Conservation (phyloP, 2,888 invertebrate species). For the Carpatolechia fugitivella region DNA sequence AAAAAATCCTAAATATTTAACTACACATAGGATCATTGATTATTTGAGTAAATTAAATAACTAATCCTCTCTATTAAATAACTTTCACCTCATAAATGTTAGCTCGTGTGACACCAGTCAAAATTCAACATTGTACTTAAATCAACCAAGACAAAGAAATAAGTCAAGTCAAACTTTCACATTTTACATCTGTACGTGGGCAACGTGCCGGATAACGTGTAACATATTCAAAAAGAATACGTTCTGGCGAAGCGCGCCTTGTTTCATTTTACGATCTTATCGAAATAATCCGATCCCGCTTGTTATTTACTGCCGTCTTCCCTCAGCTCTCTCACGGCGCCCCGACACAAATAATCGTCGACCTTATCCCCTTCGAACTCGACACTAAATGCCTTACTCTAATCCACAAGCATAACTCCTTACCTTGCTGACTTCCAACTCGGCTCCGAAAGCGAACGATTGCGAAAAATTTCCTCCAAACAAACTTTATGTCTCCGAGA, state of each 20-base stretch:
- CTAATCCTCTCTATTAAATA: too few relatives aligned
- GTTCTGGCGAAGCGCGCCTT: constrained; percentile 67
- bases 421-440: constrained; percentile 43
- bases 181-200: constrained; percentile 49
- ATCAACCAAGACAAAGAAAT: constrained; percentile 29
- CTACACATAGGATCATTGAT: too few relatives aligned
- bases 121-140: constrained; percentile 5
- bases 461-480: constrained; percentile 40
- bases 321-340: constrained; percentile 59
- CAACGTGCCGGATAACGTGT: constrained; percentile 52
- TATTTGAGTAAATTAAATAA: too few relatives aligned
- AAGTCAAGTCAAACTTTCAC: constrained; percentile 47
- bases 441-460: constrained; percentile 42
- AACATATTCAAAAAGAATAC: constrained; percentile 66
- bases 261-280: constrained; percentile 79
- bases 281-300: constrained; percentile 77
- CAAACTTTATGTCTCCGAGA: constrained; percentile 41
- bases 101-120: not conserved
- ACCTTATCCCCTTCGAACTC: constrained; percentile 50
- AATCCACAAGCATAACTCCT: constrained; percentile 44
- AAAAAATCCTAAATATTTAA: too few relatives aligned
- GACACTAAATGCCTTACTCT: constrained; percentile 49
- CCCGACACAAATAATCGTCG: constrained; percentile 50
- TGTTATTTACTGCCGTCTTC: constrained; percentile 75
- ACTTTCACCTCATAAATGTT: too few relatives aligned